Evolutionary conservation across 2,797 vertebrate genomes (phyloP), one percentile per base, ranked within the genome.

Genomic region (Darevskia mixta): DNA sequence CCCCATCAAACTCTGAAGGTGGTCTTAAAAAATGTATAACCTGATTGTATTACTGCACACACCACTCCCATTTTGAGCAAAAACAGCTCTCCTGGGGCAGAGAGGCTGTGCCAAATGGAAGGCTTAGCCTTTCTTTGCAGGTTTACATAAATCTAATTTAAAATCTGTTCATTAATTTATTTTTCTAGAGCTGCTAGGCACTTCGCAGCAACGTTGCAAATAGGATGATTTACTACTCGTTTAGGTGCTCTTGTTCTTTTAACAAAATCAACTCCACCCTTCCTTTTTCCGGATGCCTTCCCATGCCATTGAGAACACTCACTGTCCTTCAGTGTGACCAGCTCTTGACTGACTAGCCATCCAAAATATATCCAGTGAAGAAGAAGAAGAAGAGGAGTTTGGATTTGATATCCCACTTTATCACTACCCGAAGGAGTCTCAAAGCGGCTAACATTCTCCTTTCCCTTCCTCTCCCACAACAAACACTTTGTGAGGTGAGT

Each of bases 161-260:
- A 61, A 80, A 82, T 25, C 76, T 85, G 49, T 73, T 38, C 41
- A 85, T 88, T 75, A 85, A 80, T 55, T 61, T 61, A n/a, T 66
- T 76, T 73, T 69, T 76, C 58, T 35, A 67, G 43, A 17, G 17
- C 23, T 43, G 66, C 82, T 64, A 49, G 82, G 43, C 66, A 38
- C 32, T 43, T 43, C 13, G 43, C 82, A 79, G 73, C 13, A 61
- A 15, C 6, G 38, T 64, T 35, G 9, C 66, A 73, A 79, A 79
- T 4, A 58, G 23, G 20, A 71, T 32, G 13, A 45, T 64, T 61
- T 84, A 72, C 38, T 79, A 43, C 49, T 35, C 3, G 15, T 58
- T 29, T 29, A 29, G 43, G n/a, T 55, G 67, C 67, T 9, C 66
- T 69, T 25, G 29, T 55, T 55, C 49, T 55, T 55, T 15, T 55